These are phyloP conservation scores for Leucania comma DNA, from an alignment of 2,888 invertebrate species.

Conservation along the genomic window DNA sequence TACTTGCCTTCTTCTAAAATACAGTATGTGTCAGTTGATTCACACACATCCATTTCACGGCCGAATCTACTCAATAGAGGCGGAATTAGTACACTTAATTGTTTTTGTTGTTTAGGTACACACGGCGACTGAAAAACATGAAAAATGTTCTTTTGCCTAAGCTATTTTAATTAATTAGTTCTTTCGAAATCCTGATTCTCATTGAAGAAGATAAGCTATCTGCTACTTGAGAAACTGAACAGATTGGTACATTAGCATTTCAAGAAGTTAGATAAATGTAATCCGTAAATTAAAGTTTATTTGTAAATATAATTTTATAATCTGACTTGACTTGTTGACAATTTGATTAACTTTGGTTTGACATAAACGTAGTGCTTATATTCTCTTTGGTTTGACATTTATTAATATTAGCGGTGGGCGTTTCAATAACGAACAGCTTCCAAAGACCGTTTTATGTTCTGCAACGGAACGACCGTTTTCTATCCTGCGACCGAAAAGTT, in stretches of 20 bases:
- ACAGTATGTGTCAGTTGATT: conserved; percentile 50
- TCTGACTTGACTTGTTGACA: neutral
- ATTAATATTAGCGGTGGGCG: too few species aligned
- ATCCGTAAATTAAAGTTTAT: neutral
- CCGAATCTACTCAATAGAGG: neutral
- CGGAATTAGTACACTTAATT: neutral
- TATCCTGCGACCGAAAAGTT: too few species aligned
- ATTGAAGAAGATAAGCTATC: neutral
- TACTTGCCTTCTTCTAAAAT: conserved; percentile 63
- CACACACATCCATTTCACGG: conserved; percentile 57
- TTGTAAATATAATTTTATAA: neutral
- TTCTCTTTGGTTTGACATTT: too few species aligned
- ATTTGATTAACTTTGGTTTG: neutral
- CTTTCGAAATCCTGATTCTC: neutral
- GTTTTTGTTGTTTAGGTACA: neutral
- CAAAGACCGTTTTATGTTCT: too few species aligned
- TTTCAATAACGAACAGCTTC: too few species aligned
- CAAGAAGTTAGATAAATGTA: neutral
- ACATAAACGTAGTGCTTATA: too few species aligned
- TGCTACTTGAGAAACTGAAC: neutral
- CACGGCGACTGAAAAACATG: neutral
- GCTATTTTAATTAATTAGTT: neutral
- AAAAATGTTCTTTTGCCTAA: too few species aligned
- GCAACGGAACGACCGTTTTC: too few species aligned
- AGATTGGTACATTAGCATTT: neutral